Conservation (phyloP, 2,888 invertebrate species). For the Gasteruption jaculator region DNA sequence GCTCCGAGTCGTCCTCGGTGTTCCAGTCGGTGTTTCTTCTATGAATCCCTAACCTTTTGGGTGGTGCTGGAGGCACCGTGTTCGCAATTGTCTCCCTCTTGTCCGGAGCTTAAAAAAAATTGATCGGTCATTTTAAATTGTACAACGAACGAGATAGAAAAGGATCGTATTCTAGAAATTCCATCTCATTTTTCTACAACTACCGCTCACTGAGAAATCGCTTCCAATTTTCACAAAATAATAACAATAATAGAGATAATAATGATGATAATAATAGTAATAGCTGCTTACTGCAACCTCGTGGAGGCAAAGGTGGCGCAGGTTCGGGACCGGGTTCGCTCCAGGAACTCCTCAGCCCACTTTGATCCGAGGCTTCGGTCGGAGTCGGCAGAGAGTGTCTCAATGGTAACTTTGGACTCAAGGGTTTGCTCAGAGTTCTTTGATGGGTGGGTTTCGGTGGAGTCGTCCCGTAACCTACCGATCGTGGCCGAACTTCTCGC, state of each 20-base stretch:
- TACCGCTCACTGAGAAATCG: no score
- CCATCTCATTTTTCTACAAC: no score
- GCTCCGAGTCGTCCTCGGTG: slow-evolving; percentile 40
- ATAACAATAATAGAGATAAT: no score
- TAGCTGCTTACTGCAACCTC: slow-evolving; percentile 71
- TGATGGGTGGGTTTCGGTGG: slow-evolving; percentile 51
- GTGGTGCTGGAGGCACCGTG: slow-evolving; percentile 53
- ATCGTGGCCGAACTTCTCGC: slow-evolving; percentile 57
- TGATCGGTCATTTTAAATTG: no score
- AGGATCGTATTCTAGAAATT: no score
- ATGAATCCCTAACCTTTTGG: slow-evolving; percentile 47
- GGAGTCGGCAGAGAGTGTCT: slow-evolving; percentile 56
- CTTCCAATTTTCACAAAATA: no score
- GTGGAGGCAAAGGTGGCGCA: slow-evolving; percentile 67
- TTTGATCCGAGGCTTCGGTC: slow-evolving; percentile 49
- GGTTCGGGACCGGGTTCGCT: slow-evolving; percentile 62
- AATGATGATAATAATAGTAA: no score
- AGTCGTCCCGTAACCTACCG: slow-evolving; percentile 56
- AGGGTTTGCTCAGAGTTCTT: slow-evolving; percentile 54
- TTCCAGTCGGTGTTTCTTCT: slow-evolving; percentile 46
- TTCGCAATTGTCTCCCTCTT: slow-evolving; percentile 53
- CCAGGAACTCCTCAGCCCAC: slow-evolving; percentile 58
- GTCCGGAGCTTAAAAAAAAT: slow-evolving; percentile 52
- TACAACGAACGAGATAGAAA: background rate
- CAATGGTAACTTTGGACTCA: slow-evolving; percentile 55